Percentiles rank a stretch among this genome's conserved stretches.
phyloP scores from a whole-genome alignment of 2,113 vertebrate species.

The Marcusenius ussheri region DNA sequence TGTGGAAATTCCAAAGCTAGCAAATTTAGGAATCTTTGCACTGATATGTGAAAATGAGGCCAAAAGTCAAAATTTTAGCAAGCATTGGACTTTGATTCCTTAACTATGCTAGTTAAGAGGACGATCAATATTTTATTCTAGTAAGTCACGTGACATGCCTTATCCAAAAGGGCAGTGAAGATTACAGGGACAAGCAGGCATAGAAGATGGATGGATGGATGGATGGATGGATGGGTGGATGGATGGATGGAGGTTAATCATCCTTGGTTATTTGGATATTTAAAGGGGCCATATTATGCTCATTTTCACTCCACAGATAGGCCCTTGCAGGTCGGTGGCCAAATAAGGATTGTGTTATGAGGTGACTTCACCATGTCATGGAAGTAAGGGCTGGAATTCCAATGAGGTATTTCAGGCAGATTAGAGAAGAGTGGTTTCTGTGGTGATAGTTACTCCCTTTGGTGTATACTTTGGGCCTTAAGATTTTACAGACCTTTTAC shows the following conservation, averaged over 20 bases:
- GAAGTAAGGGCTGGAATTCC: not conserved
- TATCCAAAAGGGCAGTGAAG: not conserved
- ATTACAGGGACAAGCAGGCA: not conserved
- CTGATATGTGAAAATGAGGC: not conserved
- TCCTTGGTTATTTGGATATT: not conserved
- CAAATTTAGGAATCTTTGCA: not conserved
- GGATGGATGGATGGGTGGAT: not conserved
- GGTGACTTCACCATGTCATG: not conserved
- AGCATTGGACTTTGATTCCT: constrained; percentile 11
- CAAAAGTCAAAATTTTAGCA: not conserved
- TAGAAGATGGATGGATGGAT: not conserved
- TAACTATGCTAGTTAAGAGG: not conserved
- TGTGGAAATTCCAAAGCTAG: not conserved
- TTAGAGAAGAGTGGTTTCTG: not conserved
- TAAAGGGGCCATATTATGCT: not conserved
- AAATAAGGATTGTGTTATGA: not conserved
- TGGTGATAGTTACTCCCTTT: not conserved
- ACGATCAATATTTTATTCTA: not conserved
- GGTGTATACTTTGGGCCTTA: not conserved
- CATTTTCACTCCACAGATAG: not conserved
- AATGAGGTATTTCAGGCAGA: not conserved
- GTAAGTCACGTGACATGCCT: not conserved
- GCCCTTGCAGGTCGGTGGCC: not conserved
- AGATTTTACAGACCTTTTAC: not conserved
- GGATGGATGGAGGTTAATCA: not conserved